Percentiles rank a stretch among this genome's conserved stretches.
Conservation (phyloP, 2,888 invertebrate species). For the Dryobota labecula region DNA sequence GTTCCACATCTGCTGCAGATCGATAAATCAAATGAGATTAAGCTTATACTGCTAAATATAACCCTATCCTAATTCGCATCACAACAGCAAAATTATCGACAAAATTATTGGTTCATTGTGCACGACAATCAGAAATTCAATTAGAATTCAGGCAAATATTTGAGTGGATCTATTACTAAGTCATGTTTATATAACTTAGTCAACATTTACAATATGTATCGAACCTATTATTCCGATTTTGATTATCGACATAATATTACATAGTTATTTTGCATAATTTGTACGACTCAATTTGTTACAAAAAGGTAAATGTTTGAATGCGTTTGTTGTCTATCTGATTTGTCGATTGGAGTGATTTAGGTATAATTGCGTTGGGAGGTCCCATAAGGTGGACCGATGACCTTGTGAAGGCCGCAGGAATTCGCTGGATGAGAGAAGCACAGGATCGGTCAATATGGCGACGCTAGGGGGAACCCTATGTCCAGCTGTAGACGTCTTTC, state of each 20-base stretch:
- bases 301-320: not conserved
- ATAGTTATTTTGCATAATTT: conserved; percentile 14
- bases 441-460: not conserved
- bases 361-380: not conserved
- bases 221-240: not conserved
- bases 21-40: not conserved
- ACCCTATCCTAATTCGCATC: not conserved
- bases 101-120: not conserved
- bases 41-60: not conserved
- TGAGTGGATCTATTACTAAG: not conserved
- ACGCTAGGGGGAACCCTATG: not conserved
- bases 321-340: not conserved
- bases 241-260: too few species aligned
- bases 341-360: not conserved
- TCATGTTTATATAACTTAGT: not conserved
- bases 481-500: not conserved
- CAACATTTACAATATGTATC: not conserved
- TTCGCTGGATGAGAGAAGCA: too few species aligned
- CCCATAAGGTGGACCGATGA: not conserved
- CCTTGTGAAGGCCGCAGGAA: not conserved
- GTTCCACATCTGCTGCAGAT: not conserved
- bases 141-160: conserved; percentile 4
- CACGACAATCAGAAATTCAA: not conserved
- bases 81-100: not conserved
- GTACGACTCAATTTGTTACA: not conserved